Percentiles rank a stretch among this genome's conserved stretches.
Evolutionary conservation across 2,888 invertebrate genomes (phyloP).

Genomic region (Pterobdella sp.): DNA sequence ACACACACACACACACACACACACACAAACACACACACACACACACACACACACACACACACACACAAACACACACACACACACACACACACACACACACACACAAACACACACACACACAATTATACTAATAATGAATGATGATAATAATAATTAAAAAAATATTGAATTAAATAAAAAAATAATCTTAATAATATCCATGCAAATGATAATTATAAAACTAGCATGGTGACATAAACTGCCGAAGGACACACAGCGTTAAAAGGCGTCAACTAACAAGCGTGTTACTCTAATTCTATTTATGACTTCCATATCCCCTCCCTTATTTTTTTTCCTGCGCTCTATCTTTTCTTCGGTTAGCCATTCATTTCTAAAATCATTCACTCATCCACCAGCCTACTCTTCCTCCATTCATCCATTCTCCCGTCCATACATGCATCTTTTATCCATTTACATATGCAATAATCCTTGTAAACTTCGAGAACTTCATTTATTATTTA

Average conservation of each 20-base stretch:
- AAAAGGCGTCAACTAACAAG: too few species aligned
- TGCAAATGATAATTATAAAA: too few species aligned
- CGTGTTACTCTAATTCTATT: too few species aligned
- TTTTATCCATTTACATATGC: not conserved
- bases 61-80: slow-evolving; percentile 13
- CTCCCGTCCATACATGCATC: slow-evolving; percentile 11
- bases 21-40: slow-evolving; percentile 18
- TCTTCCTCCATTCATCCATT: slow-evolving; percentile 4
- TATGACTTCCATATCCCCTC: too few species aligned
- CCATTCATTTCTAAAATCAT: not conserved
- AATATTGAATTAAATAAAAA: too few species aligned
- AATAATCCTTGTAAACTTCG: not conserved
- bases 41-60: slow-evolving; percentile 20
- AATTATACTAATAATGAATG: too few species aligned
- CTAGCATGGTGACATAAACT: too few species aligned
- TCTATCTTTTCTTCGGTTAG: not conserved
- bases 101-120: slow-evolving; percentile 19
- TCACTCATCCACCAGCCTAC: not conserved
- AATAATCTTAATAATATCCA: too few species aligned
- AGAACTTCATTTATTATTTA: not conserved
- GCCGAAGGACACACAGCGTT: too few species aligned
- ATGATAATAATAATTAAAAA: too few species aligned
- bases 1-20: slow-evolving; percentile 20
- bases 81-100: slow-evolving; percentile 20
- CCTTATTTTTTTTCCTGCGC: too few species aligned